Evolutionary conservation across 2,797 vertebrate genomes (phyloP), one percentile per base, ranked within the genome.

Genomic region (Parauchenoglanis ngamensis): DNA sequence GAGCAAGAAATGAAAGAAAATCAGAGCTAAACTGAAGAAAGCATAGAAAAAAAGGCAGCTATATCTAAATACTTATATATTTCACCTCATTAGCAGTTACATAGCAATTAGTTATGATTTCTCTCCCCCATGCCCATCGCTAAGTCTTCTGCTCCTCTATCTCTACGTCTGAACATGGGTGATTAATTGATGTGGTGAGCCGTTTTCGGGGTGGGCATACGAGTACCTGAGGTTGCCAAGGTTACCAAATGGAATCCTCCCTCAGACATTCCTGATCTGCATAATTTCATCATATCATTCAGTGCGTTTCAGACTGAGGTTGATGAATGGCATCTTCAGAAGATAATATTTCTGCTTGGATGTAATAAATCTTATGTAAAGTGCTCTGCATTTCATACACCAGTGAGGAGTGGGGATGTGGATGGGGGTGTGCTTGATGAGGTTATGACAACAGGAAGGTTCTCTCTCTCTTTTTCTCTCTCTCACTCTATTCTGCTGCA

Each of bases 251-350:
- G 97, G 96, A 97, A 98, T 97, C 96, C 96, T 96, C 97, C 96
- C 96, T 89, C 93, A 95, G 97, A 97, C 97, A 96, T 95, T 95
- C 95, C 96, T 97, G 97, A 98, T 98, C 97, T 98, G 96, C 98
- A 98, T 98, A 98, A 98, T 98, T 96, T 96, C 96, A 97, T 97
- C 96, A 97, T 96, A 97, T 97, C 97, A 96, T 96, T 97, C 96
- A 95, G 94, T 92, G 94, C 93, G 95, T 97, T 96, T 97, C 96
- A 94, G 94, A 96, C 96, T 96, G 95, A 93, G 95, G 90, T 95
- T 99, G 98, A 98, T 98, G 96, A 97, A 98, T 98, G 97, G 96
- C 94, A 96, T 95, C 96, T 94, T 94, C 96, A 96, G 95, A 96
- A 95, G 97, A 97, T 97, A 97, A 96, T 98, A 96, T 97, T 97